These are phyloP conservation scores for Habrosyne pyritoides DNA, from an alignment of 2,888 invertebrate species.

Conservation along the genomic window DNA sequence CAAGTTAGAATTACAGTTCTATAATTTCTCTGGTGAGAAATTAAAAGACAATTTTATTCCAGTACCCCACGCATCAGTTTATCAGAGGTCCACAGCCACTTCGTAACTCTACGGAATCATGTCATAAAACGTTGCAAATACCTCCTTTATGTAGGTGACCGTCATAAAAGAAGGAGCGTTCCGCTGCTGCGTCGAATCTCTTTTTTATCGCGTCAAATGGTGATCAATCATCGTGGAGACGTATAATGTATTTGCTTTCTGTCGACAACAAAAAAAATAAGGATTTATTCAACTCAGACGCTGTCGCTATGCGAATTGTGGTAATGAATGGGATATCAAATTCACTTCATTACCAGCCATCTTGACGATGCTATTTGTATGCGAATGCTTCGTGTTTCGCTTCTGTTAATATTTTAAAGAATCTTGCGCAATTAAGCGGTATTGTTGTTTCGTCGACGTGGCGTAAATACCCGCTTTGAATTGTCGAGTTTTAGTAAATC, in stretches of 20 bases:
- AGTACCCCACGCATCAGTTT: neutral
- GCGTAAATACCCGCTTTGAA: neutral
- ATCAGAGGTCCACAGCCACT: neutral
- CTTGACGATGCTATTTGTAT: conserved; percentile 1
- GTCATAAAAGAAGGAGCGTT: conserved; percentile 35
- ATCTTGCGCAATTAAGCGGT: neutral
- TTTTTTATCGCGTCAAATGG: conserved; percentile 30
- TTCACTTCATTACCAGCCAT: conserved; percentile 11
- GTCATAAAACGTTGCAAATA: conserved; percentile 18
- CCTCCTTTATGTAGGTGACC: conserved; percentile 39
- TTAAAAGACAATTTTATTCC: neutral
- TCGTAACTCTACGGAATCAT: neutral
- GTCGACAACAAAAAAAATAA: conserved; percentile 25
- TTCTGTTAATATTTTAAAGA: conserved; percentile 1
- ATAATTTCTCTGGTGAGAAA: neutral
- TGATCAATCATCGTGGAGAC: conserved; percentile 22
- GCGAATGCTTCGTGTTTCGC: neutral
- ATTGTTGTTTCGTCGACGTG: neutral
- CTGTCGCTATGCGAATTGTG: conserved; percentile 2
- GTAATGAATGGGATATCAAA: conserved; percentile 11
- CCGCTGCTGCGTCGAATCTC: conserved; percentile 24
- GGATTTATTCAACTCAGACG: conserved; percentile 16
- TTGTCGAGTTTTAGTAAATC: neutral
- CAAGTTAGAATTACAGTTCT: neutral
- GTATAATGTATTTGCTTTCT: conserved; percentile 38